A percentile compares a stretch with the other conserved stretches of the same genome.
These are phyloP conservation scores for Torymus aiolomorphi DNA, from an alignment of 2,888 invertebrate species.

Conservation along the genomic window DNA sequence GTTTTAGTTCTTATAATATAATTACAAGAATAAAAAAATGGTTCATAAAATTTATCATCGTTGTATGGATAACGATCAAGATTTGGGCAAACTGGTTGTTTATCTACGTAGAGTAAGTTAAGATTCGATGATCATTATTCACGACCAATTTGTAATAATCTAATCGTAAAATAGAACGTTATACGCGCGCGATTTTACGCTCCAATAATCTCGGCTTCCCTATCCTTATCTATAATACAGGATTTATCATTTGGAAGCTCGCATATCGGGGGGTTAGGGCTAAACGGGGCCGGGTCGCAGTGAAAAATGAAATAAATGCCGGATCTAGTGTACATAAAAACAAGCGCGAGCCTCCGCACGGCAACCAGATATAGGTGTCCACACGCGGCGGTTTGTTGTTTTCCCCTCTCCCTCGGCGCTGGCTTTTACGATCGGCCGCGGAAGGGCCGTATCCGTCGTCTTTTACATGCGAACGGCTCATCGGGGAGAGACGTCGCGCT, in stretches of 20 bases:
- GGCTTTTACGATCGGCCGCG: conserved; percentile 71
- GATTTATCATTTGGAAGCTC: not conserved
- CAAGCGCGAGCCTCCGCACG: no score
- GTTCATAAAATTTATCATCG: no score
- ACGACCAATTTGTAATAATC: not conserved
- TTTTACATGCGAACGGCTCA: conserved; percentile 72
- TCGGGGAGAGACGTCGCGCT: conserved; percentile 64
- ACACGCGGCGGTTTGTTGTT: no score
- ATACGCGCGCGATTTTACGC: not conserved
- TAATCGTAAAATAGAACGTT: not conserved
- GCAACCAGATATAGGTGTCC: no score
- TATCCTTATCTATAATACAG: not conserved
- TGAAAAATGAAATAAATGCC: no score
- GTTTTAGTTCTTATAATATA: no score
- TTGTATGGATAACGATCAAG: no score
- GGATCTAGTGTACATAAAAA: no score
- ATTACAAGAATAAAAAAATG: no score
- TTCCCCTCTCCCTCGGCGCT: conserved; percentile 55
- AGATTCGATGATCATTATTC: not conserved
- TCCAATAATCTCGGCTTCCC: not conserved
- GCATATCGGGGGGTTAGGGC: no score
- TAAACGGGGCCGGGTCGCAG: no score
- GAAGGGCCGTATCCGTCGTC: conserved; percentile 69
- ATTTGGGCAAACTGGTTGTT: no score
- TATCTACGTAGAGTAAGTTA: not conserved